Evolutionary conservation across 2,113 vertebrate species (phyloP).

Genomic region (Arenaria interpres): DNA sequence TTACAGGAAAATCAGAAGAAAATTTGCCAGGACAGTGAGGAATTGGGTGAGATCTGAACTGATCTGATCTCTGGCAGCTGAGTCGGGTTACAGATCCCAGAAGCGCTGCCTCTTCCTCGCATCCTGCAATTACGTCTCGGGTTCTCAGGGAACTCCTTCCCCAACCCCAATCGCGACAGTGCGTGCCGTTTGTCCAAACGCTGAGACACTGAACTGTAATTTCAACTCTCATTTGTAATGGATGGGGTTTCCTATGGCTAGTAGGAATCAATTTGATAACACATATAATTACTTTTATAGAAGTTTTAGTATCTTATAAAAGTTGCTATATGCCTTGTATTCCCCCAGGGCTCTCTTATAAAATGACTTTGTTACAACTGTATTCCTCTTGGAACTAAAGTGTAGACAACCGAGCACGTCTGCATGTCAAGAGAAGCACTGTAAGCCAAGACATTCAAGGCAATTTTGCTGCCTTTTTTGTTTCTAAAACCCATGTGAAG

Average conservation of each 20-base stretch:
- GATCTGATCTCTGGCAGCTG: background rate
- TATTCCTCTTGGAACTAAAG: background rate
- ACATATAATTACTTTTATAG: constrained; percentile 38
- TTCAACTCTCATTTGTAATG: background rate
- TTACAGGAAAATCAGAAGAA: background rate
- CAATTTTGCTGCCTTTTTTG: background rate
- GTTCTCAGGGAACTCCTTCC: background rate
- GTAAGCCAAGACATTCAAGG: background rate
- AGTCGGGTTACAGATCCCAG: rapidly evolving
- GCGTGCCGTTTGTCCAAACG: background rate
- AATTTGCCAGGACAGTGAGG: background rate
- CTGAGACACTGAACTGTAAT: background rate
- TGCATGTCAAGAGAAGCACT: background rate
- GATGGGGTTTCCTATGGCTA: background rate
- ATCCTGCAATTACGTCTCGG: background rate
- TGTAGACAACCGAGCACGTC: background rate
- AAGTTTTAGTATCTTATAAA: constrained; percentile 23
- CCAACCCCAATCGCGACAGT: background rate
- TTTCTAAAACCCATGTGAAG: background rate
- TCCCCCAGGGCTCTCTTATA: background rate
- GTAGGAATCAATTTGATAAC: constrained; percentile 56
- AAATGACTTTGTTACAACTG: background rate
- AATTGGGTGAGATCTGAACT: background rate
- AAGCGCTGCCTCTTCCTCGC: background rate
- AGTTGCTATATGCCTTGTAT: background rate